Base-by-base conservation (phyloP, 2,888 invertebrate species). In the Conops quadrifasciatus region DNA sequence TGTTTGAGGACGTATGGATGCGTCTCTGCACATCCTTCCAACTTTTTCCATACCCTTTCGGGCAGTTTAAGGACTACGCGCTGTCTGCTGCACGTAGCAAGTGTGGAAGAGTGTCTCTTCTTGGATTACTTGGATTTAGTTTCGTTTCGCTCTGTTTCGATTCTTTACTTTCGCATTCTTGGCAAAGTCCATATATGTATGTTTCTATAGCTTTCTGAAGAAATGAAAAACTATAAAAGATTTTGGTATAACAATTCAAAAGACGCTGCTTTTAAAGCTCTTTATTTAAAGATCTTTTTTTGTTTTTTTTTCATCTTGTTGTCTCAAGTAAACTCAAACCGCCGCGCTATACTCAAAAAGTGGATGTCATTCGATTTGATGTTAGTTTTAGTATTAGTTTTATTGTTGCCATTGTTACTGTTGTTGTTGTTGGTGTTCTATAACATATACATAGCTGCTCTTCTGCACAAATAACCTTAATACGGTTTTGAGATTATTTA, bases 141-240 rank as follows among this genome's bases (percentile, higher is more conserved):
- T 51, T 60, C 58, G 75, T 75, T 78, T 77, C 76, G 16, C 19
- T 56, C 2, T 58, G 24, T 28, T 7, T 3, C 58, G 24, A 28
- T 24, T 26, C 28, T 28, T 58, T 28, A 24, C 53, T 15, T 58
- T 24, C 3, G 9, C 9, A 15, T 24, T 1, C 24, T 15, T 58
- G 16, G 1, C 28, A 7, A 19, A 2, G 2, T 58, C 21, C 2
- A 13, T 58, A 16, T 1, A 13, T 15, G 24, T 13, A 7, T 21
- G 16, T 15, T 58, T 58, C 19, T 58, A 58, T 19, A 21, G 24
- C 16, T 21, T 58, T 21, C 24, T 58, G 16, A 26, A 24, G 13
- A 24, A 5, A 9, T 19, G 4, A 7, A 19, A 58, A 58, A 58
- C 16, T 58, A 21, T 58, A 58, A 58, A 13, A 58, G 28, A 26